phyloP scores from a whole-genome alignment of 2,113 vertebrate species.

The Megaceryle maxima region DNA sequence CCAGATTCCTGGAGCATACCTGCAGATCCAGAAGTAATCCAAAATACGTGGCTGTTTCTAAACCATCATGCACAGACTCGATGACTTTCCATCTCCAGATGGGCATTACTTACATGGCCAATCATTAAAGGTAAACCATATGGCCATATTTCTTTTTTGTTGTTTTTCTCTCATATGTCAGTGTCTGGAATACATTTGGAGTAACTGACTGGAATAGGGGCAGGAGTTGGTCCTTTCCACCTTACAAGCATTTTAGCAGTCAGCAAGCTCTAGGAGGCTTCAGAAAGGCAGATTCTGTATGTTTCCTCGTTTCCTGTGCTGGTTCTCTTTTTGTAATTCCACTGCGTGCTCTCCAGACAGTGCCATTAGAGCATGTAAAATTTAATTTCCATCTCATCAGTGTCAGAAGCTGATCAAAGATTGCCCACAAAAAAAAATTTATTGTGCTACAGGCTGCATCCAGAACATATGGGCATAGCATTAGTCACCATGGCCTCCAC shows the following conservation, averaged over 20 bases:
- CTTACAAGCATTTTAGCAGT: not conserved
- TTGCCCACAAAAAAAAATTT: conserved; percentile 43
- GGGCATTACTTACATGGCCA: conserved; percentile 7
- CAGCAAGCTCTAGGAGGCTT: not conserved
- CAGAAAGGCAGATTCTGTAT: not conserved
- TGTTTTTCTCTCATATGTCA: not conserved
- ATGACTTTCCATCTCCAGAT: not conserved
- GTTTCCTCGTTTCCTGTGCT: not conserved
- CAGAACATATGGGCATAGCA: conserved; percentile 62
- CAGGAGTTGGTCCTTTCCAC: not conserved
- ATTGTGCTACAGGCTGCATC: conserved; percentile 48
- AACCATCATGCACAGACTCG: not conserved
- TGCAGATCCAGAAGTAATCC: not conserved
- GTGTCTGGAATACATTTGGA: not conserved
- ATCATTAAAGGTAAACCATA: not conserved
- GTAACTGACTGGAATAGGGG: not conserved
- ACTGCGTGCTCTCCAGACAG: not conserved
- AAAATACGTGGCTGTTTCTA: not conserved
- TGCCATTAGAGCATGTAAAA: conserved; percentile 67
- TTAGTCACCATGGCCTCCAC: conserved; percentile 50
- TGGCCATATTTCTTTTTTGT: not conserved
- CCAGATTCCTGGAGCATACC: not conserved
- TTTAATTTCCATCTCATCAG: conserved; percentile 69
- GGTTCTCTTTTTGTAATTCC: conserved; percentile 22
- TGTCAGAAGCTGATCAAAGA: conserved; percentile 67